A percentile compares a stretch with the other conserved stretches of the same genome.
phyloP scores from a whole-genome alignment of 2,888 invertebrate genomes.

The Calameuta filiformis region DNA sequence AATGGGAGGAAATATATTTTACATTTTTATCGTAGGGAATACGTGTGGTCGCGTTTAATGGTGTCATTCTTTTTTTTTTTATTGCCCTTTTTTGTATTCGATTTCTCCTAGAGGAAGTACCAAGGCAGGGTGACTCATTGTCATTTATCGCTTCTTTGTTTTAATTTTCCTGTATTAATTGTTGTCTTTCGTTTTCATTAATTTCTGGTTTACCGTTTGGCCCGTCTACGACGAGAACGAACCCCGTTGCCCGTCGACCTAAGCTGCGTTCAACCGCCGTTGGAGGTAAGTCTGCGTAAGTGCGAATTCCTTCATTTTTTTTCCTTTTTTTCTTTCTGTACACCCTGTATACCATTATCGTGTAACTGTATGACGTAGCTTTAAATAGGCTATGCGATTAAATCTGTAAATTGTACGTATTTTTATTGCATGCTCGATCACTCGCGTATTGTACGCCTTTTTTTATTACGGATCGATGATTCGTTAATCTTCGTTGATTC shows the following conservation, averaged over 20 bases:
- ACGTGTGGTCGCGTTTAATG: not conserved
- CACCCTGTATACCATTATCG: not conserved
- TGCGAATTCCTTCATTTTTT: constrained; percentile 9
- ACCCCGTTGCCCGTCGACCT: constrained; percentile 36
- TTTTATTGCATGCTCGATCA: not conserved
- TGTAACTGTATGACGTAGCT: not conserved
- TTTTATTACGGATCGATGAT: not conserved
- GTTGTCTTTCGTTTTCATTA: constrained; percentile 65
- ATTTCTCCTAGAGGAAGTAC: not conserved
- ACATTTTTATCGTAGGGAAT: not conserved
- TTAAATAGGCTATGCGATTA: not conserved
- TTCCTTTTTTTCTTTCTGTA: not conserved
- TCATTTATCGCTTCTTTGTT: constrained; percentile 32
- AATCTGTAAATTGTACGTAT: not conserved
- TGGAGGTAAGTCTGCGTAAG: constrained; percentile 54
- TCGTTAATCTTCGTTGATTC: not conserved
- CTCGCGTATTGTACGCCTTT: not conserved
- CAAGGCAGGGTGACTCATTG: constrained; percentile 11
- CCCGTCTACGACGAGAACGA: constrained; percentile 52
- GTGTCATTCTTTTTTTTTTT: not conserved
- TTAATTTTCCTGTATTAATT: constrained; percentile 59
- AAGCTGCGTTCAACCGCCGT: constrained; percentile 33
- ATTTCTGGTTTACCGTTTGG: constrained; percentile 65
- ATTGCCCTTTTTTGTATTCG: not conserved
- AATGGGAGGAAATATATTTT: not conserved